Conservation (phyloP, 2,113 vertebrate species). For the Triplophysa tibetana region DNA sequence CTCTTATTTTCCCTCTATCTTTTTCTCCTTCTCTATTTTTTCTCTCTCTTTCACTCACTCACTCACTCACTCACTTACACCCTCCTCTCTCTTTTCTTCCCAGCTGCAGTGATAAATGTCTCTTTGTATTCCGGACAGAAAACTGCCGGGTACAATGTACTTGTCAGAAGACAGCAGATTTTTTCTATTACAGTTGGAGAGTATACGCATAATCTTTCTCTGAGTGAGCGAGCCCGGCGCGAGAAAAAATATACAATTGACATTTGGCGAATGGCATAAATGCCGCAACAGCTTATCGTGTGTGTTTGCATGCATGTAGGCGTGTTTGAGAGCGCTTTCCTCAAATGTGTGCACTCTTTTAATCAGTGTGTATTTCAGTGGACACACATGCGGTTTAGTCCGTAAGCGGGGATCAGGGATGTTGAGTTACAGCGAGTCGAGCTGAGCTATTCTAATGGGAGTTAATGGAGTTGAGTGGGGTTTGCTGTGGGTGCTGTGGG, state of each 20-base stretch:
- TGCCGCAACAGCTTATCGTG: constrained; percentile 14
- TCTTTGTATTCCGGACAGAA: constrained; percentile 76
- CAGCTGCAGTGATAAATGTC: constrained; percentile 79
- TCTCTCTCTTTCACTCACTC: background rate
- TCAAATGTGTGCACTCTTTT: constrained; percentile 44
- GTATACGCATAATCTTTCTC: constrained; percentile 70
- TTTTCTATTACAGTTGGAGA: constrained; percentile 62
- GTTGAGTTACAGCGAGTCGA: constrained; percentile 12
- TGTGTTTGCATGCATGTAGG: constrained; percentile 30
- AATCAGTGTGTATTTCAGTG: background rate
- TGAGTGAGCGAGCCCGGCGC: constrained; percentile 51
- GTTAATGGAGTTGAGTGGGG: constrained; percentile 75
- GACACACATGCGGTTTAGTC: background rate
- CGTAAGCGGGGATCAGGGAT: background rate
- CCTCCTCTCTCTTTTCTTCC: constrained; percentile 47
- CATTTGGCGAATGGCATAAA: constrained; percentile 17
- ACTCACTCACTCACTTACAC: background rate
- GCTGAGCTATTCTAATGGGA: constrained; percentile 63
- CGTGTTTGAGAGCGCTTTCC: constrained; percentile 47
- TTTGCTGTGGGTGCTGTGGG: constrained; percentile 65
- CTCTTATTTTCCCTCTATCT: background rate
- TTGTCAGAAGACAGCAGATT: constrained; percentile 74
- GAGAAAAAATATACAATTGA: constrained; percentile 4
- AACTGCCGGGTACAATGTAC: constrained; percentile 69
- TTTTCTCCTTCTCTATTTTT: background rate